Conservation (phyloP, 2,113 vertebrate genomes). For the Lepisosteus osseus region DNA sequence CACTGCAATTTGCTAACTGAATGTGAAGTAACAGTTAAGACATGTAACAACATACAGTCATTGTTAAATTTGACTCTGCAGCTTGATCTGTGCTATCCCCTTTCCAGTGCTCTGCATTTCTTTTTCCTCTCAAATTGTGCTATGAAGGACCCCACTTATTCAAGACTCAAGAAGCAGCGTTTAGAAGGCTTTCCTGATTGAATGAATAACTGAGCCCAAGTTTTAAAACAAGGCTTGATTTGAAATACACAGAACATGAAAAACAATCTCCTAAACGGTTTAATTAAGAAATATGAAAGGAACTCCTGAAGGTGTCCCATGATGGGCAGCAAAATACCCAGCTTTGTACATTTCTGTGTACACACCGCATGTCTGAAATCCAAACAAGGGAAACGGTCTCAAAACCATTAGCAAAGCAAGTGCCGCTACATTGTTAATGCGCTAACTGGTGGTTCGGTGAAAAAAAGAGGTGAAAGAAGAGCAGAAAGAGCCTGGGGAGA, state of each 20-base stretch:
- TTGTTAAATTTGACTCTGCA: not conserved
- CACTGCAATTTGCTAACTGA: too few relatives aligned
- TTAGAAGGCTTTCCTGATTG: not conserved
- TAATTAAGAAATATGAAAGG: not conserved
- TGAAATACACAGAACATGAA: conserved; percentile 7
- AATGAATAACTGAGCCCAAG: not conserved
- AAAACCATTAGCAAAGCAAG: not conserved
- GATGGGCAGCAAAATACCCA: conserved; percentile 9
- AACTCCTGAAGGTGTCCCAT: too few relatives aligned
- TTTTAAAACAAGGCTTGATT: conserved; percentile 5
- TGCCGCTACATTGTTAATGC: not conserved
- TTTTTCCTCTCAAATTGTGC: too few relatives aligned
- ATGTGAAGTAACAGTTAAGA: too few relatives aligned
- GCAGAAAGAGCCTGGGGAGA: not conserved
- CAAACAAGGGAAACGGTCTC: not conserved
- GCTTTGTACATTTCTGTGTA: not conserved
- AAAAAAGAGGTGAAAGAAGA: not conserved
- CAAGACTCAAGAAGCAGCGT: not conserved
- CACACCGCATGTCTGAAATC: not conserved
- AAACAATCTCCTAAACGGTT: not conserved
- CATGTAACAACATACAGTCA: too few relatives aligned
- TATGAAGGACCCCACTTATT: not conserved
- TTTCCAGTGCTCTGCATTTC: not conserved
- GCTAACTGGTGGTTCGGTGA: not conserved
- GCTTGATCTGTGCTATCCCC: not conserved